Percentiles rank a stretch among this genome's conserved stretches.
phyloP scores from a whole-genome alignment of 2,888 invertebrate species.

The Carabus problematicus region DNA sequence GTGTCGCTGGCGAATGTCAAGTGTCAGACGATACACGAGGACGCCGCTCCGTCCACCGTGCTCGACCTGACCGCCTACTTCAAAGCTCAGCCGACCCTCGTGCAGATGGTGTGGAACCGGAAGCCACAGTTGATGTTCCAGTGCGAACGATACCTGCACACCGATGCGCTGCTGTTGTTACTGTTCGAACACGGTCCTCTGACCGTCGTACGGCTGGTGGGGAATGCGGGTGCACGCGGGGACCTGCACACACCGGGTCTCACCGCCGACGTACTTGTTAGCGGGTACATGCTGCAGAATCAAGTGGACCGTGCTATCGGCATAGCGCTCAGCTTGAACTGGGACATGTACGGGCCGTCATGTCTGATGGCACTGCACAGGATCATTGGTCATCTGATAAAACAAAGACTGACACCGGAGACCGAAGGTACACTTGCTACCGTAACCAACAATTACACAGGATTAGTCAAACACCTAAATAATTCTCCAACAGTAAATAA shows the following conservation, averaged over 20 bases:
- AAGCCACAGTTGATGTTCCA: constrained; percentile 58
- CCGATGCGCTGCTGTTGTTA: constrained; percentile 64
- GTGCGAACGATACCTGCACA: constrained; percentile 57
- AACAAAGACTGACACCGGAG: constrained; percentile 65
- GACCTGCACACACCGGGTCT: constrained; percentile 14
- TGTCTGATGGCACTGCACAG: constrained; percentile 78
- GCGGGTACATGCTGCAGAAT: constrained; percentile 69
- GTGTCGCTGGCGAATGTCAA: constrained; percentile 72
- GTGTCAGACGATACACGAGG: constrained; percentile 63
- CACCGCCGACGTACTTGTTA: constrained; percentile 57
- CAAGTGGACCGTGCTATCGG: constrained; percentile 75
- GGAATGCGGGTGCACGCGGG: constrained; percentile 56
- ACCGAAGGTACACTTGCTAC: constrained; percentile 58
- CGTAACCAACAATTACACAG: no score
- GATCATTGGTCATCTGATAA: constrained; percentile 72
- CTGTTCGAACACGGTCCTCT: constrained; percentile 70
- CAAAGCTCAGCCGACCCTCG: constrained; percentile 64
- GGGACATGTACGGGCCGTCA: constrained; percentile 78
- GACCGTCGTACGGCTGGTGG: constrained; percentile 63
- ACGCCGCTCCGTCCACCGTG: constrained; percentile 66
- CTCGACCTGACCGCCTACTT: constrained; percentile 72
- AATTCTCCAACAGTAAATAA: no score
- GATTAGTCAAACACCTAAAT: no score
- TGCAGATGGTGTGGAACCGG: constrained; percentile 67
- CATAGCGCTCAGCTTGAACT: constrained; percentile 72